phyloP scores from a whole-genome alignment of 2,797 vertebrate genomes.

The Sparus aurata region DNA sequence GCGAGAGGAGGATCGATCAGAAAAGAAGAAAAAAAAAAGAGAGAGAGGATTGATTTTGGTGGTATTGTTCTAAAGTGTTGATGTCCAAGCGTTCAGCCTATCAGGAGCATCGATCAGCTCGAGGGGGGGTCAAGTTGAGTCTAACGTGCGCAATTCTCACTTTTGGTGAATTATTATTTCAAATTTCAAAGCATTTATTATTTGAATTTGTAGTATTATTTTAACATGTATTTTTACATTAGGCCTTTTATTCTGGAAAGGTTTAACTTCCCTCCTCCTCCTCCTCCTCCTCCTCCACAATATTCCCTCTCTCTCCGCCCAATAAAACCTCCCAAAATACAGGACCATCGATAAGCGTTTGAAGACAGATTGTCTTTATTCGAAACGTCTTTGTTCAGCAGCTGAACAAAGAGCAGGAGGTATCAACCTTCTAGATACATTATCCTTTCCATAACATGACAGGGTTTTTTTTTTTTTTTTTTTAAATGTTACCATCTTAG shows the following conservation, averaged over 20 bases:
- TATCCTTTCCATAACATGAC: conserved; percentile 91
- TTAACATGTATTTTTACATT: not conserved
- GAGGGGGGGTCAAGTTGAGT: conserved; percentile 13
- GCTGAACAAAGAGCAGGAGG: conserved; percentile 93
- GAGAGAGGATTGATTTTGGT: conserved; percentile 7
- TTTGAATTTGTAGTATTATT: not conserved
- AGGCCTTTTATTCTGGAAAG: not conserved
- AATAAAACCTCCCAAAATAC: conserved; percentile 71
- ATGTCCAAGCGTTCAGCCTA: conserved; percentile 4
- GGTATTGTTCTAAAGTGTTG: conserved; percentile 18
- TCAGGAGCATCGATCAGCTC: conserved; percentile 32
- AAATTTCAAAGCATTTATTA: not conserved
- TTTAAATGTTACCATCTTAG: conserved; percentile 88
- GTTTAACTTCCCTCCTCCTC: not conserved
- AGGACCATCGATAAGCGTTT: conserved; percentile 82
- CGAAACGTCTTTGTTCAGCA: conserved; percentile 95
- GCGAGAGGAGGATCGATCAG: conserved; percentile 13
- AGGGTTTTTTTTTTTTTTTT: conserved; percentile 80
- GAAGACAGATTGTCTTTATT: conserved; percentile 99
- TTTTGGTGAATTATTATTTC: not conserved
- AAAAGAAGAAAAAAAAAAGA: not conserved
- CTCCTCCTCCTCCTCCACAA: no score
- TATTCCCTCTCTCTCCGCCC: conserved; percentile 33
- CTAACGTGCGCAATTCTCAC: not conserved
- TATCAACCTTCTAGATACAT: conserved; percentile 94